Base-by-base conservation (phyloP, 1,140 invertebrate species). In the Hycleus cichorii region DNA sequence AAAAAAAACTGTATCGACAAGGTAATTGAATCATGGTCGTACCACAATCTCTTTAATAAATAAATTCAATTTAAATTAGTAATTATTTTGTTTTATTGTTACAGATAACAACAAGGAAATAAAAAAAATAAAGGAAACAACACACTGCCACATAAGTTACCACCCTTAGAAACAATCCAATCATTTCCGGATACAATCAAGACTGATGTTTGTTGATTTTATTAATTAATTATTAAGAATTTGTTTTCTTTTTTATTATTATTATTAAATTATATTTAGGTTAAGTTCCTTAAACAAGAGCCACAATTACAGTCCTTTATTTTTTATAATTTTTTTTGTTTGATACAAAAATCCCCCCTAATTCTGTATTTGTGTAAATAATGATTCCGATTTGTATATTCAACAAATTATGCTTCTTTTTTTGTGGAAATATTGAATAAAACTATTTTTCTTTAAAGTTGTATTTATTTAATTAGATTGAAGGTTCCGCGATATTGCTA, bases 161-260 rank as follows among this genome's bases (percentile, higher is more conserved):
- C 70, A 69, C 59, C 64, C 54, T 62, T 53, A 42, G 10, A 42
- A 42, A 42, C 4, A 42, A 63, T 47, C 57, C 60, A 65, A 47
- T 62, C 58, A 65, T 65, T 32, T 3, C 62, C 67, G 69, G 69
- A 70, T 69, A 68, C 66, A 32, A 65, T 65, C 61, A 72, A 72
- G 70, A 72, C 70, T 72, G 70, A 72, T 70, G 67, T 66, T 71
- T 72, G 69, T 71, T 71, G 66, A 68, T 72, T 72, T 72, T 71
- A 69, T 68, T 69, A 70, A 64, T 68, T 69, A 69, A 68, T 60
- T 57, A 49, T 56, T 58, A 59, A 66, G 61, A 64, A 32, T 32
- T 32, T 4, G 63, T 59, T 64, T 58, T 66, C 61, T 69, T 69
- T 70, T 69, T 32, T 32, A 32, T 32, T 32, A 32, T 32, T 32